Conservation (phyloP, 2,113 vertebrate species). For the Neotoma lepida region DNA sequence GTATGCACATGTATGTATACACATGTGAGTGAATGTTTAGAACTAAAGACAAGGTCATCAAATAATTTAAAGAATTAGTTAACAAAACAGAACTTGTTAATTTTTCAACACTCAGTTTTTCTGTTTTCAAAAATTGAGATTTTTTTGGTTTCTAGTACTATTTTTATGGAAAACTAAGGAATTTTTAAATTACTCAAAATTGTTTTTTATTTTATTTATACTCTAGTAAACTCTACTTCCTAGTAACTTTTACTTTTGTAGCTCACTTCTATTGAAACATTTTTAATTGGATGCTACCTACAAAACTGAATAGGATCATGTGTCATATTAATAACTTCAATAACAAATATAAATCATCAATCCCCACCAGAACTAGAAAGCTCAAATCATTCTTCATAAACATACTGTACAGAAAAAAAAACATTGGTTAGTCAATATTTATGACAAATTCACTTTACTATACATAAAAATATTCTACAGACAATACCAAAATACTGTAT, state of each 20-base stretch:
- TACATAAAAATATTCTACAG: slow-evolving; percentile 66
- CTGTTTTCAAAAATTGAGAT: not conserved
- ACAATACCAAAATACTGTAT: slow-evolving; percentile 58
- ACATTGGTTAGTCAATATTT: slow-evolving; percentile 69
- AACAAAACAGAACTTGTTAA: not conserved
- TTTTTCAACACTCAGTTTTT: not conserved
- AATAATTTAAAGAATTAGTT: slow-evolving; percentile 32
- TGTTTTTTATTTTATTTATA: slow-evolving; percentile 69
- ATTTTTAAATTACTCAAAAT: slow-evolving; percentile 57
- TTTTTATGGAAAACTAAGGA: slow-evolving; percentile 39
- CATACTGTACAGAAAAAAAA: slow-evolving; percentile 41
- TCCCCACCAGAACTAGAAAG: slow-evolving; percentile 73
- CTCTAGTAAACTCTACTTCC: slow-evolving; percentile 67
- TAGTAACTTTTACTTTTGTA: slow-evolving; percentile 73
- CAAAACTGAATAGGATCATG: slow-evolving; percentile 8
- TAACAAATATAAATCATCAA: slow-evolving; percentile 62
- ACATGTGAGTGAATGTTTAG: not conserved
- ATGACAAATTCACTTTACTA: slow-evolving; percentile 66
- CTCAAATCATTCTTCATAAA: slow-evolving; percentile 77
- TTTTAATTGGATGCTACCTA: slow-evolving; percentile 71
- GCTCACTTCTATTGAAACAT: slow-evolving; percentile 63
- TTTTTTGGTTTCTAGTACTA: slow-evolving; percentile 36
- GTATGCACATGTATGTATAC: too few species aligned
- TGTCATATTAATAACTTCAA: slow-evolving; percentile 76
- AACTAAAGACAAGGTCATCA: not conserved